These are phyloP conservation scores for Saccostrea echinata DNA, from an alignment of 1,140 invertebrate species.

Conservation along the genomic window DNA sequence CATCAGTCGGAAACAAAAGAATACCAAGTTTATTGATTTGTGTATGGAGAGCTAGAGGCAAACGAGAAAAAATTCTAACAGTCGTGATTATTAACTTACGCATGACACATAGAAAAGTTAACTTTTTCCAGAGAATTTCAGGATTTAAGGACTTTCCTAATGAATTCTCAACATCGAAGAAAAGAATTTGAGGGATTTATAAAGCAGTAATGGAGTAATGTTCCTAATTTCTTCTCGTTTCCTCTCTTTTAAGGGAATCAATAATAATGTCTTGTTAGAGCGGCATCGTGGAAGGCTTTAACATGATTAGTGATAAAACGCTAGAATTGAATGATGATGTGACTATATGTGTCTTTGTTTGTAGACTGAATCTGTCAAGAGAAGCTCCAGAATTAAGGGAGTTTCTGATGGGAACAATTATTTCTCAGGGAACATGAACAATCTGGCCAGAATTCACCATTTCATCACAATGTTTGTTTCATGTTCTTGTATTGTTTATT, in stretches of 20 bases:
- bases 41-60: slow-evolving; percentile 22
- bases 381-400: not conserved
- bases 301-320: slow-evolving; percentile 29
- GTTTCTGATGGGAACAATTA: not conserved
- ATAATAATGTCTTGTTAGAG: slow-evolving; percentile 26
- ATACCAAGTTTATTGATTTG: slow-evolving; percentile 39
- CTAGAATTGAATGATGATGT: slow-evolving; percentile 24
- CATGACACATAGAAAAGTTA: slow-evolving; percentile 3
- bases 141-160: not conserved
- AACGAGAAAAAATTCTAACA: slow-evolving; percentile 17
- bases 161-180: not conserved
- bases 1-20: slow-evolving; percentile 38
- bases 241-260: slow-evolving; percentile 20
- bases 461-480: not conserved
- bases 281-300: not conserved
- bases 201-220: not conserved
- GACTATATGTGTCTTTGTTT: not conserved
- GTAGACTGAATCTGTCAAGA: slow-evolving; percentile 11
- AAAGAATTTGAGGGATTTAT: not conserved
- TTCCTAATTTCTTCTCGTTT: slow-evolving; percentile 17
- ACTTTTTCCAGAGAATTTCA: not conserved
- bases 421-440: not conserved
- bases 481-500: not conserved
- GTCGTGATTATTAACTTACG: slow-evolving; percentile 27
- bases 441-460: not conserved